Evolutionary conservation across 2,888 invertebrate genomes (phyloP), one percentile per base, ranked within the genome.

Genomic region (Priocnemis perturbator): DNA sequence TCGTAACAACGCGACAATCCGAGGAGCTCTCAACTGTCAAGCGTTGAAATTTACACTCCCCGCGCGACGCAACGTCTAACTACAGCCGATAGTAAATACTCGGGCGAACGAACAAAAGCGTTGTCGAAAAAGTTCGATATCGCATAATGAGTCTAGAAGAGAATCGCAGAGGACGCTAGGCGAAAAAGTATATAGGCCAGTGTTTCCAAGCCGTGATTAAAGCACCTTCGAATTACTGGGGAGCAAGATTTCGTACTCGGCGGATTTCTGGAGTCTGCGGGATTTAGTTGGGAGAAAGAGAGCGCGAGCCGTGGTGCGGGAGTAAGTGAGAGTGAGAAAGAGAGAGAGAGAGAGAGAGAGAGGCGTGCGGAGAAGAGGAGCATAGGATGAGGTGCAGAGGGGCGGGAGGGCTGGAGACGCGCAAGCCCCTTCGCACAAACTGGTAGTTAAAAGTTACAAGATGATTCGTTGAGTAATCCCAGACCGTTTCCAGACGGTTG

Each of bases 391-490:
- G 47, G 70, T 64, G 37, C 11, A n/a, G 53, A 70, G 64, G 53
- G 59, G 57, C 58, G 53, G 50, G 23, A 58, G 47, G 69, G 67
- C 30, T 15, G 44, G 64, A 61, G 45, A 69, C 67, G 70, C 61
- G 74, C 77, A 66, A 62, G 72, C 67, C 71, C 71, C 67, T 68
- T 61, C 73, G 68, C 70, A 73, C 70, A 82, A 82, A 82, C 85
- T 84, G 85, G 87, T 85, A 86, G 85, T 87, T 86, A 86, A 87
- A 87, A 87, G 87, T 88, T 87, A 86, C 87, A 86, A 86, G 88
- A 88, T 83, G 85, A 87, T 87, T 83, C 85, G 87, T 88, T 87
- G 88, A 85, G 87, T 86, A 87, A 87, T 87, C 86, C 87, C 82
- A 86, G 85, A 86, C 85, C 84, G 86, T 87, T 87, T 86, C 86